Percentiles rank a stretch among this genome's conserved stretches.
Evolutionary conservation across 1,140 invertebrate genomes (phyloP).

Genomic region (Bombus balteatus): DNA sequence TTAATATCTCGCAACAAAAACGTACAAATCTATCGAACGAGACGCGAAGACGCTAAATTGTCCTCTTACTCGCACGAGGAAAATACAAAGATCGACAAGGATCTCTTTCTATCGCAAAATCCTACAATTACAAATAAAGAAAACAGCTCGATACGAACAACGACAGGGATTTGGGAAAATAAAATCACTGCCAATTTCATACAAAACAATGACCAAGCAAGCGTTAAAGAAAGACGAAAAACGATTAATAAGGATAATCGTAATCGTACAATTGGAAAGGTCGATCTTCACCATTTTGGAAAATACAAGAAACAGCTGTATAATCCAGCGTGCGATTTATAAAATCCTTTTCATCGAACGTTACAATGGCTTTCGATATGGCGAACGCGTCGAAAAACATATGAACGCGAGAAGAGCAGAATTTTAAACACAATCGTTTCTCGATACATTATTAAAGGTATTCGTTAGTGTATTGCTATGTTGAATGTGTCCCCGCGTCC

Average conservation of each 20-base stretch:
- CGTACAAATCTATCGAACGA: no score
- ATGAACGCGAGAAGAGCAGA: neutral
- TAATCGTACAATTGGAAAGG: neutral
- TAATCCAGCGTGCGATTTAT: neutral
- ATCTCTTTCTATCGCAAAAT: no score
- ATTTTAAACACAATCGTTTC: slow-evolving; percentile 33
- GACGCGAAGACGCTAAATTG: no score
- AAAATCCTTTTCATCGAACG: slow-evolving; percentile 15
- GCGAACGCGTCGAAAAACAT: neutral
- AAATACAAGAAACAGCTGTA: neutral
- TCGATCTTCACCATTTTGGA: neutral
- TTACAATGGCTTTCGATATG: slow-evolving; percentile 20
- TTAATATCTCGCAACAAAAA: no score
- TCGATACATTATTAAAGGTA: slow-evolving; percentile 41
- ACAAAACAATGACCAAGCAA: neutral
- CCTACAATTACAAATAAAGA: neutral
- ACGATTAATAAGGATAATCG: neutral
- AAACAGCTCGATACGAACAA: neutral
- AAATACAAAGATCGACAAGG: no score
- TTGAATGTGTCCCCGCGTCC: slow-evolving; percentile 10
- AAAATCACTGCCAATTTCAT: neutral
- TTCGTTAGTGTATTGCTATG: neutral
- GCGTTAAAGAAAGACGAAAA: no score
- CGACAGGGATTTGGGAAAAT: neutral
- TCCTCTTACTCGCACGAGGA: no score